phyloP scores from a whole-genome alignment of 2,888 invertebrate species.

The Trissolcus japonicus region DNA sequence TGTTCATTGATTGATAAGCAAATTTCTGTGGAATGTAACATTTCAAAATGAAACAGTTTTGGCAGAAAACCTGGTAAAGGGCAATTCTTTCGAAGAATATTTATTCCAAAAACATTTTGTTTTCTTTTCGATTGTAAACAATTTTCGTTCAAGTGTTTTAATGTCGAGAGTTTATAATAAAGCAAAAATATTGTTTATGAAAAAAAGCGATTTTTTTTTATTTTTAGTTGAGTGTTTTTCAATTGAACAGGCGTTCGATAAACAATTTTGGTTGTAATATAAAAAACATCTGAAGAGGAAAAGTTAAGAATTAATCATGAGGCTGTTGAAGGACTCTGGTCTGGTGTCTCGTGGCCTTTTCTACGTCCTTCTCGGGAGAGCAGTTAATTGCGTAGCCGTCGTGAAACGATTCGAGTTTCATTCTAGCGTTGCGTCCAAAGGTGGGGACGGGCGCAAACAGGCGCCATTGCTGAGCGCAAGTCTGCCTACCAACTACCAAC shows the following conservation, averaged over 20 bases:
- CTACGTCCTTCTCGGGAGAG: conserved; percentile 49
- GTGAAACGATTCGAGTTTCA: conserved; percentile 15
- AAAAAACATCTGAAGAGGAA: conserved; percentile 1
- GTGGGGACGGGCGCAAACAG: conserved; percentile 32
- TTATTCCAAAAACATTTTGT: too few relatives aligned
- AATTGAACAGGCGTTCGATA: background rate
- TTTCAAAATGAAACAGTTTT: too few relatives aligned
- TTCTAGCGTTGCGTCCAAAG: conserved; percentile 29
- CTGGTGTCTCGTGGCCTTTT: conserved; percentile 47
- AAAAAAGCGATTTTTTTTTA: too few relatives aligned
- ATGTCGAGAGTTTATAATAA: too few relatives aligned
- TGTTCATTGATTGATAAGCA: too few relatives aligned
- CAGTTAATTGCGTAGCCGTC: conserved; percentile 28
- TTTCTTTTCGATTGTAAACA: too few relatives aligned
- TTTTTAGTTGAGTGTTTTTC: too few relatives aligned
- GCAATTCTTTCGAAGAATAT: too few relatives aligned
- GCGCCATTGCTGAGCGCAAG: conserved; percentile 38
- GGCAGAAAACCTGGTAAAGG: too few relatives aligned
- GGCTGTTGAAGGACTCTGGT: conserved; percentile 38
- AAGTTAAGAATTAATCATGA: conserved; percentile 25
- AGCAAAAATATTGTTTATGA: too few relatives aligned
- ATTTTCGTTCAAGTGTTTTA: too few relatives aligned
- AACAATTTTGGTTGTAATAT: conserved; percentile 2
- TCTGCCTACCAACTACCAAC: conserved; percentile 41
- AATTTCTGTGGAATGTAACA: too few relatives aligned